Evolutionary conservation across 2,113 vertebrate genomes (phyloP).

Genomic region (Pipra filicauda): DNA sequence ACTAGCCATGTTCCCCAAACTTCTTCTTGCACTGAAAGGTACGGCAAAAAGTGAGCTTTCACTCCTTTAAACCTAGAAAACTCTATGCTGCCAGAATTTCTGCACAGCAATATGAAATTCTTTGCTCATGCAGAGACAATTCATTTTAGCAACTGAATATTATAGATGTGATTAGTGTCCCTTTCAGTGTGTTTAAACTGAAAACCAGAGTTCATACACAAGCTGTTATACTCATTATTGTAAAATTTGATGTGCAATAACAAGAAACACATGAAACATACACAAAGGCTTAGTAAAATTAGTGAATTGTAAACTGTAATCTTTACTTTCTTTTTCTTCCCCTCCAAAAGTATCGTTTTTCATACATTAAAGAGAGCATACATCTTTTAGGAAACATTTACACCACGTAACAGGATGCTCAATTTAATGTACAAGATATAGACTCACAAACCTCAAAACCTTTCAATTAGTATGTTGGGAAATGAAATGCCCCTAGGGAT

Average conservation of each 20-base stretch:
- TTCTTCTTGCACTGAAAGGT: background rate
- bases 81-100: background rate
- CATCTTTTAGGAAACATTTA: background rate
- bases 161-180: background rate
- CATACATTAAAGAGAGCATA: background rate
- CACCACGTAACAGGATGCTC: background rate
- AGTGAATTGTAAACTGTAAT: background rate
- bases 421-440: background rate
- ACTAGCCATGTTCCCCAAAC: background rate
- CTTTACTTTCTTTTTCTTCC: background rate
- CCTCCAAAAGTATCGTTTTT: background rate
- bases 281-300: background rate
- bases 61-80: background rate
- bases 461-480: background rate
- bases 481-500: background rate
- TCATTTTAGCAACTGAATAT: background rate
- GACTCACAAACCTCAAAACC: background rate
- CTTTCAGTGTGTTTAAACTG: background rate
- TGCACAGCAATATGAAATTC: background rate
- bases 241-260: background rate
- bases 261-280: background rate
- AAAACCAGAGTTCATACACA: background rate
- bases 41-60: background rate
- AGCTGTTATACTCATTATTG: background rate
- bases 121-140: background rate